Conservation (phyloP, 2,113 vertebrate genomes). For the Myrmecophaga tridactyla region DNA sequence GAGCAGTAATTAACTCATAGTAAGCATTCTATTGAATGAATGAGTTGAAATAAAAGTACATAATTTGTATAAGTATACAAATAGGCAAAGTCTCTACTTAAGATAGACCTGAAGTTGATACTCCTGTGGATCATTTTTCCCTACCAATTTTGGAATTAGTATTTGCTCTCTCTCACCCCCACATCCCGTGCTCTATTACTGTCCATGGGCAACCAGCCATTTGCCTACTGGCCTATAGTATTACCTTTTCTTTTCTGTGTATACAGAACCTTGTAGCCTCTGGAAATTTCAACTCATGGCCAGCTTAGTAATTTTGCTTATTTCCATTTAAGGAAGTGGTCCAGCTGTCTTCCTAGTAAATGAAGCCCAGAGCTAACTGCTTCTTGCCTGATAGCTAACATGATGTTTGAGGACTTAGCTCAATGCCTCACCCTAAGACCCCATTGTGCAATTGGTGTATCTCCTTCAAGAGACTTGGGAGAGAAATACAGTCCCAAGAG, state of each 20-base stretch:
- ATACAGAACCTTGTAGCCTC: not conserved
- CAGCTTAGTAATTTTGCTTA: not conserved
- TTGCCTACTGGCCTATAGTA: not conserved
- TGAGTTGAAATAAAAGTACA: not conserved
- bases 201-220: not conserved
- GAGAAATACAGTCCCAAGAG: not conserved
- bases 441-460: not conserved
- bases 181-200: accelerated
- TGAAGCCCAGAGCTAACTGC: not conserved
- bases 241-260: not conserved
- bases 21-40: not conserved
- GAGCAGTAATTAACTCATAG: not conserved
- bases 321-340: not conserved
- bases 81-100: not conserved
- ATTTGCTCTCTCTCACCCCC: not conserved
- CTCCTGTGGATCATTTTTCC: not conserved
- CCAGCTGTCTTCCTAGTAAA: not conserved
- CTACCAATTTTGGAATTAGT: too few species aligned
- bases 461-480: not conserved
- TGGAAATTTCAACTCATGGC: not conserved
- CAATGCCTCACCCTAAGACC: not conserved
- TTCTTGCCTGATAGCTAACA: not conserved
- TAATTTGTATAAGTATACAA: not conserved
- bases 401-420: not conserved
- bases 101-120: not conserved